Evolutionary conservation across 2,797 vertebrate genomes (phyloP), one percentile per base, ranked within the genome.

Genomic region (Setipinna tenuifilis): DNA sequence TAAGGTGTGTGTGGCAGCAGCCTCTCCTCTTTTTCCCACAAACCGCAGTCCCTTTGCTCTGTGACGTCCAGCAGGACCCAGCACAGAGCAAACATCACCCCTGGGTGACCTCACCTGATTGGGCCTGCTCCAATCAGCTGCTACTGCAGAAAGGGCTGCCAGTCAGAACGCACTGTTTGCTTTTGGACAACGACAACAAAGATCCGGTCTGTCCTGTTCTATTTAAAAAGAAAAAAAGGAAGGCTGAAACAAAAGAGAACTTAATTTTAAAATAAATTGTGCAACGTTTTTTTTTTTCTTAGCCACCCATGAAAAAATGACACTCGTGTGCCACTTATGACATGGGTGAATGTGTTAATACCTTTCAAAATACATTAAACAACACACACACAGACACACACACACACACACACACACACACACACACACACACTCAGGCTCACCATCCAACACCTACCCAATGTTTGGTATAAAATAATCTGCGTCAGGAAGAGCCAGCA

Each of bases 91-190:
- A 87, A 88, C 87, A 90, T 94, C 89, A 93, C 91, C 92, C 93
- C 90, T 89, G 86, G 41, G 44, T 92, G 90, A 95, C 94, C 93
- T 93, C 92, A 75, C 68, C 92, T 92, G 90, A 91, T 90, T 90
- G 89, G 54, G 89, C 89, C 90, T 90, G 86, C 90, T 84, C 84
- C 80, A 59, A 44, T 57, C 41, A 23, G 48, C 84, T 61, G 83
- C 57, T 57, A 25, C 31, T 89, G 91, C 87, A 89, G 86, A 89
- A 85, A n/a, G n/a, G 89, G 89, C 88, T 92, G 90, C 87, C 83
- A 87, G 88, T 12, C 0, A 68, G 84, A 87, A 81, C 85, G 83
- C 86, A 86, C 88, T 90, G 88, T 90, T 90, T 86, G 88, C 62
- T 88, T 86, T 86, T 85, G 90, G 88, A 89, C 83, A 82, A 35